Base-by-base conservation (phyloP, 2,888 invertebrate genomes). In the Trisateles emortualis region DNA sequence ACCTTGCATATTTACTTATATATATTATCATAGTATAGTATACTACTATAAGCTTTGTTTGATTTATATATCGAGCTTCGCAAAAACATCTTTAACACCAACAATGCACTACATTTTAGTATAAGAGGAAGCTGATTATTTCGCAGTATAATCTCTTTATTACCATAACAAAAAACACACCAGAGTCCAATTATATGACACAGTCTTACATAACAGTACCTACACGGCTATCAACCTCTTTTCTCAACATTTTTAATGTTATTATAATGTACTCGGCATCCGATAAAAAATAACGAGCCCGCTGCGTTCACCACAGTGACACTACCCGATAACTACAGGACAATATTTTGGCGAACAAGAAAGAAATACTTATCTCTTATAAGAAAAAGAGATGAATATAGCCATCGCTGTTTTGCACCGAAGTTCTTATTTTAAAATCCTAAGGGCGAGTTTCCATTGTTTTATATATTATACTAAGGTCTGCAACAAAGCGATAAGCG, bases 261-360 rank as follows among this genome's bases (percentile, higher is more conserved):
- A 35, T 29, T 24, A 9, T 49, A 33, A 57, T 38, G 43, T 43
- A 36, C 53, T 41, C 35, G 40, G 13, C 42, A 45, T 32, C 42
- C 48, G 42, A 40, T 52, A 58, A 59, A 59, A 63, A 64, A 52
- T 58, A 56, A 58, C 29, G 49, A 49, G 44, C 24, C 43, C 11
- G 22, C 48, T 64, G 53, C 64, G 64, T 68, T 59, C 46, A 19
- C 38, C 57, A 60, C 65, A 65, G 58, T 67, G 66, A 52, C 52
- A 68, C 70, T 73, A 77, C 74, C 74, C 67, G 75, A 77, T 74
- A 73, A 62, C 56, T 64, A 51, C 36, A 30, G 40, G 59, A 52
- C 56, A 68, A 73, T 71, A 68, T 74, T 78, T 72, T 60, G 57
- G 59, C 41, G 61, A 60, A 56, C n/a, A 45, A 43, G 8, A 63